phyloP scores from a whole-genome alignment of 1,140 invertebrate genomes.

The Pectinophora gossypiella region DNA sequence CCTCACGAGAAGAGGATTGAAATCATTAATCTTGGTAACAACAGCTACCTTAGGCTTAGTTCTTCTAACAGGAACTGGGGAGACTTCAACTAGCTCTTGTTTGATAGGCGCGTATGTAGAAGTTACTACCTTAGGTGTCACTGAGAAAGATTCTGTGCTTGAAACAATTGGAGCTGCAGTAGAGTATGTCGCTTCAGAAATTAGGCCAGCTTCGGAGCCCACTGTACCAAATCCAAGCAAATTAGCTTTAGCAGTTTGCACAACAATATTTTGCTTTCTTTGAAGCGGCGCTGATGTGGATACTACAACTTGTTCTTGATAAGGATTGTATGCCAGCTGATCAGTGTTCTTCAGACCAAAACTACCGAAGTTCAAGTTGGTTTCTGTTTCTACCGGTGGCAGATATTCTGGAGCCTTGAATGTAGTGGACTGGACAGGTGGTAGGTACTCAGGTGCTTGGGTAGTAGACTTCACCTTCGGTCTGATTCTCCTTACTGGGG shows the following conservation, averaged over 20 bases:
- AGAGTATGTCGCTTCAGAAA: conserved; percentile 32
- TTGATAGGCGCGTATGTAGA: conserved; percentile 48
- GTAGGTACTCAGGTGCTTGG: conserved; percentile 24
- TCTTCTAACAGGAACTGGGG: background rate
- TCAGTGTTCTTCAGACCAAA: conserved; percentile 18
- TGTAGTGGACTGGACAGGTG: conserved; percentile 34
- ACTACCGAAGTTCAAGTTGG: conserved; percentile 28
- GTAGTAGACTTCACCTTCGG: conserved; percentile 42
- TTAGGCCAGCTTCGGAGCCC: conserved; percentile 54
- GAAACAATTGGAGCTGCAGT: conserved; percentile 35
- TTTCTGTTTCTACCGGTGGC: conserved; percentile 38
- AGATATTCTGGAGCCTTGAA: conserved; percentile 61
- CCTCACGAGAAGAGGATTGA: conserved; percentile 80
- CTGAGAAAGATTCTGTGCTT: conserved; percentile 20
- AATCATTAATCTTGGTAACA: conserved; percentile 80
- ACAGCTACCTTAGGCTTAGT: conserved; percentile 71
- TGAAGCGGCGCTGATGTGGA: conserved; percentile 30
- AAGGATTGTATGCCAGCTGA: conserved; percentile 38
- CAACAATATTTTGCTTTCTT: conserved; percentile 62
- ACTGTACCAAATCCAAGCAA: conserved; percentile 54
- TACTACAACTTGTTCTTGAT: conserved; percentile 27
- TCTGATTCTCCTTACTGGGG: conserved; percentile 17
- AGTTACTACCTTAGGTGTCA: conserved; percentile 31
- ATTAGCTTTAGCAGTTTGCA: conserved; percentile 62
- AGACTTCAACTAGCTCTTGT: conserved; percentile 50